Evolutionary conservation across 2,797 vertebrate genomes (phyloP).

Genomic region (Sebastes miniatus): DNA sequence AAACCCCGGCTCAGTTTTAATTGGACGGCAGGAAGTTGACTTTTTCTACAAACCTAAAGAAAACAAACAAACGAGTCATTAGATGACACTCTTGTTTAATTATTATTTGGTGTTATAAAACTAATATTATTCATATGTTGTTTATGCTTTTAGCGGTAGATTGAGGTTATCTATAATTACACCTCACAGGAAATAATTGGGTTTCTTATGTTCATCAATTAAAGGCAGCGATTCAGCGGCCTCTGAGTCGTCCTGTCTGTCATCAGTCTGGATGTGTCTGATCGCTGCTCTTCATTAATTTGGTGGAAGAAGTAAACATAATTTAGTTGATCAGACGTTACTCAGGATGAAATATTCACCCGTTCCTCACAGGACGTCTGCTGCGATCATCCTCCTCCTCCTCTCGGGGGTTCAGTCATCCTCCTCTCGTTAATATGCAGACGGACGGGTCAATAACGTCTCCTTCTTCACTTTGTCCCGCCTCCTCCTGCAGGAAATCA

Average conservation of each 20-base stretch:
- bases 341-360: neutral
- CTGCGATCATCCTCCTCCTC: neutral
- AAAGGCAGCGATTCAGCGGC: neutral
- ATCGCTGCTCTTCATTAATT: neutral
- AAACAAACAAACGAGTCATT: neutral
- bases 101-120: neutral
- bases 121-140: neutral
- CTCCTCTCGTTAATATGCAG: too few species aligned
- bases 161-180: conserved; percentile 45
- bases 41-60: neutral
- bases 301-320: neutral
- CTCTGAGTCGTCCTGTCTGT: neutral
- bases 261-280: neutral
- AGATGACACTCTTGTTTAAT: neutral
- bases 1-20: conserved; percentile 8
- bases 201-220: conserved; percentile 2
- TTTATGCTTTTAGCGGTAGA: neutral
- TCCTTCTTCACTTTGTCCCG: neutral
- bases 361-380: neutral
- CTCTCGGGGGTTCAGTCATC: too few species aligned
- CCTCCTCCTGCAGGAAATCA: conserved; percentile 88
- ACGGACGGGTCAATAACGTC: neutral
- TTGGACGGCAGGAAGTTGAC: conserved; percentile 2
- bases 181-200: conserved; percentile 39
- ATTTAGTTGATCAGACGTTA: neutral